Base-by-base conservation (phyloP, 2,113 vertebrate genomes). In the Campylomormyrus numenius region DNA sequence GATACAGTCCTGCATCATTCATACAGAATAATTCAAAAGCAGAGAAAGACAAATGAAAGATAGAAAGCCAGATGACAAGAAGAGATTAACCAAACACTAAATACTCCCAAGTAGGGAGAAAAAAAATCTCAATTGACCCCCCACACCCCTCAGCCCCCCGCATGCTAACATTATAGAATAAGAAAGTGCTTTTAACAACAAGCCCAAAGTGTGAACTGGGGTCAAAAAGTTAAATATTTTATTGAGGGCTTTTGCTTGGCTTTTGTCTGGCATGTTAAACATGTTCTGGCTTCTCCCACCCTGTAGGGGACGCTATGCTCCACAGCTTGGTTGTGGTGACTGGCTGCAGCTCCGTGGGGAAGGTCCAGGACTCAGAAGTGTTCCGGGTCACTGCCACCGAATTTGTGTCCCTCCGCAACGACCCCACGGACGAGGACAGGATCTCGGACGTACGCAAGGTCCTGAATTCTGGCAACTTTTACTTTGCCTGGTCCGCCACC, bases 361-460 rank as follows among this genome's bases (percentile, higher is more conserved):
- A 98, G 91, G 98, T 99, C 90, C 98, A 99, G 93, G 98, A 99
- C 56, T 99, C 98, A 0, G 98, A 99, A 93, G 98, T 99, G 49
- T 99, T 99, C 93, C 95, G 98, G 89, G 98, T 99, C 88, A 99
- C 97, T n/a, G 97, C 97, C 91, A 99, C 98, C 0, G 98, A 99
- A 27, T 97, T 99, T 50, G 96, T 99, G 89, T 98, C 98, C 0
- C 90, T 99, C 77, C 96, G 97, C 90, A 94, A 94, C 0, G 98
- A 99, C 88, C 95, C 97, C 0, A 91, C 95, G 0, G 98, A 99
- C 2, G 98, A 99, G 92, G 98, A 99, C 89, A 96, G 97, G 0
- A 96, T 99, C 70, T 95, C 97, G 0, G 98, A 99, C 93, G 98
- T 99, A 90, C 97, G 98, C 89, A 99, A 99, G 91, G 95, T 99